A percentile compares a stretch with the other conserved stretches of the same genome.
These are phyloP conservation scores for Drosophila demipolita DNA, from an alignment of 2,888 invertebrate species.

Conservation along the genomic window DNA sequence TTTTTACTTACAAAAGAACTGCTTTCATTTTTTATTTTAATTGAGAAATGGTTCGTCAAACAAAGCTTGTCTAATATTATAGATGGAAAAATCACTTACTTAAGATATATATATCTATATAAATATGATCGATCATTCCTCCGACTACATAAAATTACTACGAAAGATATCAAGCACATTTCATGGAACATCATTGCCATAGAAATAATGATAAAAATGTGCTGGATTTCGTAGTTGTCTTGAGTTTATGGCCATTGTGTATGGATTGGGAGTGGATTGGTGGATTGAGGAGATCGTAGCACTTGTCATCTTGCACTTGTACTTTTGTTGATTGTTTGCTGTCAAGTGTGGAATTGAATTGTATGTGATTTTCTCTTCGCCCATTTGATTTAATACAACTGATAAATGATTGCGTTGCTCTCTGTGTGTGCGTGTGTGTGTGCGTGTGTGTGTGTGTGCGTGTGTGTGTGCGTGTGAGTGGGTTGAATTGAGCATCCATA, in stretches of 20 bases:
- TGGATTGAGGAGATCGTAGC: constrained; percentile 9
- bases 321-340: constrained; percentile 45
- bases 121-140: background rate
- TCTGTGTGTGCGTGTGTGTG: background rate
- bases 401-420: constrained; percentile 45
- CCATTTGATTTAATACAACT: constrained; percentile 70
- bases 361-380: constrained; percentile 67
- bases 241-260: background rate
- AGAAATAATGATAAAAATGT: background rate
- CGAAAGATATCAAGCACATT: background rate
- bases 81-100: background rate
- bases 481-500: constrained; percentile 30
- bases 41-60: background rate
- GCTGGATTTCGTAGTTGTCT: background rate
- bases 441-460: background rate
- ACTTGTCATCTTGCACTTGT: constrained; percentile 4
- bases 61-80: background rate
- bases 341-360: constrained; percentile 71
- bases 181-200: background rate
- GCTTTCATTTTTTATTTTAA: background rate
- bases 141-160: background rate
- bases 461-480: background rate
- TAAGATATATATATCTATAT: background rate
- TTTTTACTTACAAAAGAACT: accelerated
- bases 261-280: constrained; percentile 1